Conservation (phyloP, 2,888 invertebrate genomes). For the Formica aserva region DNA sequence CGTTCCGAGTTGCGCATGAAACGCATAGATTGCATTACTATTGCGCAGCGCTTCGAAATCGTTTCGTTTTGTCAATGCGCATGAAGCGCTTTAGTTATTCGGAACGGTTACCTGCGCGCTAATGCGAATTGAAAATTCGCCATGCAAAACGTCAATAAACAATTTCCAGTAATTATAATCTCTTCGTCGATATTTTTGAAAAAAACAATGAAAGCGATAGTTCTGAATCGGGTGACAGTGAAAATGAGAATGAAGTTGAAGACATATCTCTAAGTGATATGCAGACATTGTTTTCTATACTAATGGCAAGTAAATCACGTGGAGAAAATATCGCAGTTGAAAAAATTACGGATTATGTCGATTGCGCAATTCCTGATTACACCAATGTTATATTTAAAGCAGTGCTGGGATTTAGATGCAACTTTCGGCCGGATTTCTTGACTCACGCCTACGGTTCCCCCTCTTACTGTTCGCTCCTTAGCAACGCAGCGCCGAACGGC, state of each 20-base stretch:
- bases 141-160: not conserved
- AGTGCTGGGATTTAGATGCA: too few species aligned
- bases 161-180: not conserved
- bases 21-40: constrained; percentile 2
- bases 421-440: too few species aligned
- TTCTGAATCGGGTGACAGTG: constrained; percentile 5
- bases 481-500: too few species aligned
- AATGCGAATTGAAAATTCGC: not conserved
- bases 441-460: too few species aligned
- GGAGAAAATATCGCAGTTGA: not conserved
- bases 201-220: not conserved
- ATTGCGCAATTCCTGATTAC: constrained; percentile 15
- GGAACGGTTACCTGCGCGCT: not conserved
- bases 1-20: constrained; percentile 19
- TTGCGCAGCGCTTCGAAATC: not conserved
- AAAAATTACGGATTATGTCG: constrained; percentile 13
- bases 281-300: not conserved
- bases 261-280: not conserved
- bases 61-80: constrained; percentile 29
- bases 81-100: constrained; percentile 9
- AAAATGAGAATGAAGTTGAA: constrained; percentile 14
- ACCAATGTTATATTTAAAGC: not conserved
- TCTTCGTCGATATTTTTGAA: not conserved
- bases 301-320: not conserved
- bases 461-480: too few species aligned